Evolutionary conservation across 2,797 vertebrate genomes (phyloP).

Genomic region (Spinus olivaceus): DNA sequence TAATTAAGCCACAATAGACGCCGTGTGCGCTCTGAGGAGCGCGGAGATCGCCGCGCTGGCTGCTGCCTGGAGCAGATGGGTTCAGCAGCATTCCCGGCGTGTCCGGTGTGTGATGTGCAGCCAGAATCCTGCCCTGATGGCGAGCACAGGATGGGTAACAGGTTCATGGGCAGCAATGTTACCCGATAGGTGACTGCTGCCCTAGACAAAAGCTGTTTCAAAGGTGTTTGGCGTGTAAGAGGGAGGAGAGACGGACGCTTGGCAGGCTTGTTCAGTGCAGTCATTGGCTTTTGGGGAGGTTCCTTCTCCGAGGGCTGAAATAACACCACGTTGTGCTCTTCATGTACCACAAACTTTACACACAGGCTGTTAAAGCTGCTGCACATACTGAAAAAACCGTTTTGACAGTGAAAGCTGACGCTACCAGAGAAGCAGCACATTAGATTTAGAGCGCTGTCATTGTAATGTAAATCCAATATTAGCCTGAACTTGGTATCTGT

Average conservation of each 20-base stretch:
- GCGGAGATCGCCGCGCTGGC: neutral
- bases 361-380: conserved; percentile 14
- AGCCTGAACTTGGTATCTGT: neutral
- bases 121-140: neutral
- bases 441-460: neutral
- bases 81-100: neutral
- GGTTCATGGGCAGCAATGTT: neutral
- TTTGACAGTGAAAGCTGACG: neutral
- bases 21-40: neutral
- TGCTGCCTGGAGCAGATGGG: conserved; percentile 48
- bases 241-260: conserved; percentile 17
- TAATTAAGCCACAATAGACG: conserved; percentile 55
- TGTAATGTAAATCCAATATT: neutral
- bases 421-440: neutral
- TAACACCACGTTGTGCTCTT: conserved; percentile 32
- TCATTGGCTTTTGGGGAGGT: conserved; percentile 59
- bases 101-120: neutral
- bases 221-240: conserved; percentile 23
- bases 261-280: conserved; percentile 30
- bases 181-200: neutral
- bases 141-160: neutral
- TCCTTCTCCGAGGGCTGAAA: conserved; percentile 27
- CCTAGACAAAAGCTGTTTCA: conserved; percentile 6
- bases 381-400: neutral
- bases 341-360: conserved; percentile 44